Base-by-base conservation (phyloP, 2,888 invertebrate species). In the Cheilosia impressa region DNA sequence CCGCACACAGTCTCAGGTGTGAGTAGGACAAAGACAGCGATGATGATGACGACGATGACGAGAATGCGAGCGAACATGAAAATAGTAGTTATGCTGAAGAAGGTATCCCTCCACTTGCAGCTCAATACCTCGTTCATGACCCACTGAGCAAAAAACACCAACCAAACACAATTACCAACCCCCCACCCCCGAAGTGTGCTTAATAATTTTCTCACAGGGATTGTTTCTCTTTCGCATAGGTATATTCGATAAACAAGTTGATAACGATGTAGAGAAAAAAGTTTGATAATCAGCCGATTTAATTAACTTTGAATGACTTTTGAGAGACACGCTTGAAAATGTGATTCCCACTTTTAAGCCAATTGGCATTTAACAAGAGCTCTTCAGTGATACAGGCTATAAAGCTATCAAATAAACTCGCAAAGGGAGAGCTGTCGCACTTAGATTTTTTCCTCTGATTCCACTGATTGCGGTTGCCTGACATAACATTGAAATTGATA, bases 241-340 rank as follows among this genome's bases (percentile, higher is more conserved):
- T 45, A 45, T 15, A 15, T 24, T 57, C 13, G 5, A 38, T 41
- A 38, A 41, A 31, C 22, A 50, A 31, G 50, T 50, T 24, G 22
- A n/a, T 34, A 38, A 9, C 17, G 57, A 24, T 41, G 13, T 15
- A 19, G 53, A 38, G 52, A 27, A 60, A 52, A 68, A 53, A 41
- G 43, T 68, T 69, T 27, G 27, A 63, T 63, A 50, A 63, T 31
- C 38, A 38, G 55, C 41, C 41, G 57, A 57, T 63, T 57, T 63
- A 71, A 78, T 78, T 78, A 57, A 57, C 45, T 57, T 78, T 69
- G 27, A 77, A 43, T 77, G 62, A 45, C 24, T 68, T 68, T 53
- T 34, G 57, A 19, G 41, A 43, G 58, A 60, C 58, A 45, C 45
- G 53, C 41, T 73, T 43, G 19, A n/a, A 9, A n/a, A 63, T 34